A percentile compares a stretch with the other conserved stretches of the same genome.
phyloP scores from a whole-genome alignment of 2,113 vertebrate species.

The Plecturocebus donacophilus region DNA sequence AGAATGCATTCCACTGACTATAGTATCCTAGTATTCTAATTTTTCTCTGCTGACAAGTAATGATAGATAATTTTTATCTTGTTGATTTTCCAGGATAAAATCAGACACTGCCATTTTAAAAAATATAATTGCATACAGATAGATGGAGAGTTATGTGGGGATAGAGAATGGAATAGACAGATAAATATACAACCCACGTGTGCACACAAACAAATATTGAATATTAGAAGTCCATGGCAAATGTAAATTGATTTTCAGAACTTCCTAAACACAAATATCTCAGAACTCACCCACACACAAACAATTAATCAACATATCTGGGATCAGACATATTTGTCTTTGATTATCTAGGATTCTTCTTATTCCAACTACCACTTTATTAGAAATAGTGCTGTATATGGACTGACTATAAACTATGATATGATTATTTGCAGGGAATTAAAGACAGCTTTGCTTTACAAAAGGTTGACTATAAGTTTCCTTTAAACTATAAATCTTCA shows the following conservation, averaged over 20 bases:
- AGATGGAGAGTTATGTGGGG: background rate
- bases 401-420: background rate
- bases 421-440: background rate
- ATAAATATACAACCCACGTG: background rate
- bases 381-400: background rate
- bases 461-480: background rate
- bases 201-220: background rate
- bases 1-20: fast-evolving
- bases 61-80: background rate
- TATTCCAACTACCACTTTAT: background rate
- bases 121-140: background rate
- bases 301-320: background rate
- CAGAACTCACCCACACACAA: background rate
- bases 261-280: background rate
- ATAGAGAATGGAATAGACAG: background rate
- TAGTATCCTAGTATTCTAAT: background rate
- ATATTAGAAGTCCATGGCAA: background rate
- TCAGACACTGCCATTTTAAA: background rate
- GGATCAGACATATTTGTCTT: background rate
- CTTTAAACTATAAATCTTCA: background rate
- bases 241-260: background rate
- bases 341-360: background rate
- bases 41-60: background rate
- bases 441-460: background rate
- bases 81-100: background rate